Conservation (phyloP, 1,140 invertebrate genomes). For the Orchesella cincta region DNA sequence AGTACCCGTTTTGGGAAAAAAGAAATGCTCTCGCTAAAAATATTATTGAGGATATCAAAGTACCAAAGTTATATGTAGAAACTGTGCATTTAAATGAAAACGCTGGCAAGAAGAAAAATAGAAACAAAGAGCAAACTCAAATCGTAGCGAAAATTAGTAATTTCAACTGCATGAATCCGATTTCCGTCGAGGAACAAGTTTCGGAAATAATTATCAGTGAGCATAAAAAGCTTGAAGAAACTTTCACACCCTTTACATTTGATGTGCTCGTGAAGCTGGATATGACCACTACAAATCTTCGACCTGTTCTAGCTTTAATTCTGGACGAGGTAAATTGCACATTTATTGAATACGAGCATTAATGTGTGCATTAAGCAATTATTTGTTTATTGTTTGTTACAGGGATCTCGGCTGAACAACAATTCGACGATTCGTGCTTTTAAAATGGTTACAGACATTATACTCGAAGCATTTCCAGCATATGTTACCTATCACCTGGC, state of each 20-base stretch:
- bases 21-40: too few species aligned
- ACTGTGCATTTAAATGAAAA: too few species aligned
- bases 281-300: neutral
- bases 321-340: neutral
- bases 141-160: too few species aligned
- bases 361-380: neutral
- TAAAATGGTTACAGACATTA: neutral
- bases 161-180: neutral
- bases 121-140: too few species aligned
- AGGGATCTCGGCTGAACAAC: neutral
- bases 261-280: neutral
- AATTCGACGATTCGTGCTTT: neutral
- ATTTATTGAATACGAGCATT: neutral
- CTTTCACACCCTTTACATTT: neutral
- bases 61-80: too few species aligned
- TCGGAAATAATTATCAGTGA: neutral
- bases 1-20: conserved; percentile 11
- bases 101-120: neutral
- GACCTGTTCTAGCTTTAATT: neutral
- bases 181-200: neutral
- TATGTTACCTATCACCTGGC: neutral
- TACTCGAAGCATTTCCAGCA: neutral
- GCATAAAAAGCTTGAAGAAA: neutral
- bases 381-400: neutral
- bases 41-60: too few species aligned